Evolutionary conservation across 2,797 vertebrate species (phyloP), one percentile per base, ranked within the genome.

Genomic region (Gastrophryne carolinensis): DNA sequence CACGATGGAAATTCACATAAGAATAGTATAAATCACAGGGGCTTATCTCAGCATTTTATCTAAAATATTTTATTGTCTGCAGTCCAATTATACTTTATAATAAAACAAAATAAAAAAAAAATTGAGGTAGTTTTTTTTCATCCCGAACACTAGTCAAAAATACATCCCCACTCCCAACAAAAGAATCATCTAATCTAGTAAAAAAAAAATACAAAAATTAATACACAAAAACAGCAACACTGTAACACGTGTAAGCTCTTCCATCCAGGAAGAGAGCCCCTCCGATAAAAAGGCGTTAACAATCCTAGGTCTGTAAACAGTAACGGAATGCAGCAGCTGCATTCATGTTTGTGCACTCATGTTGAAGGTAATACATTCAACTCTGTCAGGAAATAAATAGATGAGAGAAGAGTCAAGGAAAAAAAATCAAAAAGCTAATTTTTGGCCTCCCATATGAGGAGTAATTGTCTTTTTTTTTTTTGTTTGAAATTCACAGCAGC

Each of bases 311-410:
- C 91, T 96, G 95, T 97, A 97, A 98, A 98, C 95, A 83, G 92
- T 91, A 90, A 93, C 92, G 90, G 92, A 94, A 95, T 91, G 95
- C 94, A 93, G 91, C 87, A 82, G 89, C 92, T 93, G 95, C 95
- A 94, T 94, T 90, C 90, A 85, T 92, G 94, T 93, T 93, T 94
- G 94, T 96, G 96, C 95, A 94, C 93, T 68, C 86, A 92, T 93
- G 94, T 95, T 95, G 94, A 95, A 97, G 94, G 95, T 95, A 93
- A 98, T 99, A 99, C 96, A 99, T 98, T 99, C 97, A 99, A 96
- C 97, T 98, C 96, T 98, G 97, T 99, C 97, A 91, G 96, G 95
- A 97, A 98, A 99, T 98, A 98, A 99, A 99, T 98, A 98, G 91
- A 95, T 92, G 94, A 92, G 89, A 93, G 94, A 93, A 86, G 90